Base-by-base conservation (phyloP, 2,797 vertebrate genomes). In the Perdix hodgsoniae region DNA sequence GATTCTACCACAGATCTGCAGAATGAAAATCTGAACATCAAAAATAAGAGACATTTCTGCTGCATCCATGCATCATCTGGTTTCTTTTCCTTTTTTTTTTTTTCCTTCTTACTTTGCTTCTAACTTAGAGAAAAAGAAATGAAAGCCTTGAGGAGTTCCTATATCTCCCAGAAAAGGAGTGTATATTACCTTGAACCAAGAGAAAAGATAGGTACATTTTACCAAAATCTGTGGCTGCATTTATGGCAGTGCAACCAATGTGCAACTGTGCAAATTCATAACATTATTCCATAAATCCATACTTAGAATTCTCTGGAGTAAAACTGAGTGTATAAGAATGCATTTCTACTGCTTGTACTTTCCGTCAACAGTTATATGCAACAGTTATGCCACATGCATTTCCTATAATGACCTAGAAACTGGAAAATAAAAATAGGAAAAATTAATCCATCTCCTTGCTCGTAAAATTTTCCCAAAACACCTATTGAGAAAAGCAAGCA, bases 401-500 rank as follows among this genome's bases (percentile, higher is more conserved):
- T 76, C 39, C n/a, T 73, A 45, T 57, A 31, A 33, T n/a, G 8
- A 71, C 15, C 9, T 64, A 47, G 22, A n/a, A 11, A 69, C 31
- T 15, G 1, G 33, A 37, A 33, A 40, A 26, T 26, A 40, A n/a
- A 47, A 44, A 7, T 15, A 29, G 42, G 44, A 50, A 17, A 5
- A 65, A 54, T 16, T 37, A 33, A 61, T 76, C 57, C 44, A 44
- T 11, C 61, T 65, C 11, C 37, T 72, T 74, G 11, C 33, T 90
- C n/a, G 4, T 47, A 49, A 40, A 47, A 23, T 50, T 73, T 92
- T 31, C 39, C 4, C 17, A 83, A 37, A 31, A 65, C 14, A 45
- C 29, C n/a, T 67, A 49, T 64, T 82, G 57, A 90, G 60, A 52
- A 66, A 84, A 88, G 44, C 56, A 86, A 40, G 67, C 81, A 72